Evolutionary conservation across 1,140 invertebrate species (phyloP), one percentile per base, ranked within the genome.

Genomic region (Nymphalis io): DNA sequence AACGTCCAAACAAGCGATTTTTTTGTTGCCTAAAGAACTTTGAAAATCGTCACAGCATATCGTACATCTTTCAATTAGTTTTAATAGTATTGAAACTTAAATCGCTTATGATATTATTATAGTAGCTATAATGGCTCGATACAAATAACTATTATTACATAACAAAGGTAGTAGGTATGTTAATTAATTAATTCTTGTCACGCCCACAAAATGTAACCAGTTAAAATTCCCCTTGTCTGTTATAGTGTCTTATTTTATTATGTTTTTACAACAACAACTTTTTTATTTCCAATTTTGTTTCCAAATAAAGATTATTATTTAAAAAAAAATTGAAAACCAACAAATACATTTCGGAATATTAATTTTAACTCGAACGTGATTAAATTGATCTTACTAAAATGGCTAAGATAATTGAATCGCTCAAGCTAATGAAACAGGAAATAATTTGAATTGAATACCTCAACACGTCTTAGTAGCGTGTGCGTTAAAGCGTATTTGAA

Each of bases 371-470:
- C 46, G 20, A 21, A 11, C 46, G 12, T 20, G 42, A 46, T 46
- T 20, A 51, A 51, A 51, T 60, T 18, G 16, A 60, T 44, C 59
- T 20, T 40, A 20, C 39, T 60, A 51, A 55, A 55, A 55, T 33
- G 15, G 51, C 12, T 27, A 15, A 27, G 12, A 27, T 27, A 55
- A 55, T 55, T 27, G 3, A n/a, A 27, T 48, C 10, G 15, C 38
- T 12, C 33, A 60, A 27, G 11, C 18, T 60, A 60, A 65, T 60
- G 38, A 58, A 70, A 46, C 55, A 70, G 61, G 68, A 70, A 60
- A 63, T 64, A 13, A 70, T 70, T 70, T 63, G 53, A 70, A 70
- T 63, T 60, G 18, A 70, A 63, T 70, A 63, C 20, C 33, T 63
- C 20, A 21, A 33, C 16, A 51, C 40, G 20, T 21, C 46, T 60